phyloP scores from a whole-genome alignment of 2,113 vertebrate species.

The Osmerus eperlanus region DNA sequence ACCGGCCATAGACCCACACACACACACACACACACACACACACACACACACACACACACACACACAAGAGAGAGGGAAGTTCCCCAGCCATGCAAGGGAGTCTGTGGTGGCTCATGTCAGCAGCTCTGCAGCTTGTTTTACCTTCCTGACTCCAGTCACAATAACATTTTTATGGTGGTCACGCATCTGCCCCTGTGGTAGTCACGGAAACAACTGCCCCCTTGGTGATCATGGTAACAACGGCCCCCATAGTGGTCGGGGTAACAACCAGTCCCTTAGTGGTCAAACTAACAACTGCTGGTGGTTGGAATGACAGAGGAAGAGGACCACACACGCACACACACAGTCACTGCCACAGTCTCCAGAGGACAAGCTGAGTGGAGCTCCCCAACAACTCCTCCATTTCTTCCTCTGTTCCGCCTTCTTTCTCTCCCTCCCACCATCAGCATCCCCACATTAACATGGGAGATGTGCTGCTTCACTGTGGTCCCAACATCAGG shows the following conservation, averaged over 20 bases:
- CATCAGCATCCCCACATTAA: not conserved
- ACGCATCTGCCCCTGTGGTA: no score
- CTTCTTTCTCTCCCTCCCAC: not conserved
- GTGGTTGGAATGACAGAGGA: not conserved
- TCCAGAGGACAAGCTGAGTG: not conserved
- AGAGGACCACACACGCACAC: not conserved
- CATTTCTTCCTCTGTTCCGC: no score
- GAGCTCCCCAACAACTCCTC: not conserved
- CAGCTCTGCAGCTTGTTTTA: not conserved
- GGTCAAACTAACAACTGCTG: conserved; percentile 1
- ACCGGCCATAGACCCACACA: no score
- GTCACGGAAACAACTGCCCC: no score
- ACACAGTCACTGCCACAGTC: not conserved
- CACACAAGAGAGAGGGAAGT: not conserved
- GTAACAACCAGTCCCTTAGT: not conserved
- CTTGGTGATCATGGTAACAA: no score
- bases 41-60: no score
- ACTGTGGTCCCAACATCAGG: conserved; percentile 8
- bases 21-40: not conserved
- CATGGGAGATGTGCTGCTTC: conserved; percentile 19
- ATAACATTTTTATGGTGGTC: no score
- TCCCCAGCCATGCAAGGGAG: not conserved
- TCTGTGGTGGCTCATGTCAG: not conserved
- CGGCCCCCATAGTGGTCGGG: no score
- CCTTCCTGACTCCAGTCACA: no score